phyloP scores from a whole-genome alignment of 1,140 invertebrate species.

The Macrosteles quadrilineatus region DNA sequence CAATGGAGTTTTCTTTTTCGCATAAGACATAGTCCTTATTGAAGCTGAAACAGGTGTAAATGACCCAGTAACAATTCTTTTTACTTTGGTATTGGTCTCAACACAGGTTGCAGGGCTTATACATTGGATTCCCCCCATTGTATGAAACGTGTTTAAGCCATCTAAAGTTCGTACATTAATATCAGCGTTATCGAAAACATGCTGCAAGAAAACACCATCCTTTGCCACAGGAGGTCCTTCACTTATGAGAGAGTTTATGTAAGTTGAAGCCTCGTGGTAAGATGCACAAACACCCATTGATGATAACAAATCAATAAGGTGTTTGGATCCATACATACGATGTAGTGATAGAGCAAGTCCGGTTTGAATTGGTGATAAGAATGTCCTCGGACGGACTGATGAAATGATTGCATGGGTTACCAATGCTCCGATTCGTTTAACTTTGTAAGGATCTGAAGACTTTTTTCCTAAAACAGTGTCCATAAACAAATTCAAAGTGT shows the following conservation, averaged over 20 bases:
- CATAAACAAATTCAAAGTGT: constrained; percentile 15
- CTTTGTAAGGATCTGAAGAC: neutral
- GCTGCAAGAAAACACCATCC: constrained; percentile 1
- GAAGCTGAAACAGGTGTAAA: too few species aligned
- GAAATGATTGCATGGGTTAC: constrained; percentile 19
- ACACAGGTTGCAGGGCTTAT: too few species aligned
- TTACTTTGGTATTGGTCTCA: too few species aligned
- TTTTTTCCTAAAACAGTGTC: constrained; percentile 13
- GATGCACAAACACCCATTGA: constrained; percentile 28
- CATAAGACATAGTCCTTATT: too few species aligned
- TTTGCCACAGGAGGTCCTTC: constrained; percentile 11
- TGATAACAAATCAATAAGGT: constrained; percentile 26
- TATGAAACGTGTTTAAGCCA: too few species aligned
- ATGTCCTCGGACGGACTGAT: constrained; percentile 12
- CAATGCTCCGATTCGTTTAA: neutral
- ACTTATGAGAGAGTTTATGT: constrained; percentile 12
- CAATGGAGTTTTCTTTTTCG: too few species aligned
- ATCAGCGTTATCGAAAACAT: too few species aligned
- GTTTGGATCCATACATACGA: constrained; percentile 30
- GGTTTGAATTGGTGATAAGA: constrained; percentile 17
- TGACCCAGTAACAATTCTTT: too few species aligned
- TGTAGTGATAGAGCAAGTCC: constrained; percentile 22
- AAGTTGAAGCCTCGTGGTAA: constrained; percentile 22
- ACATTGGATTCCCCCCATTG: too few species aligned
- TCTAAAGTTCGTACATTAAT: constrained; percentile 22